Base-by-base conservation (phyloP, 1,140 invertebrate species). In the Drosophila albomicans region DNA sequence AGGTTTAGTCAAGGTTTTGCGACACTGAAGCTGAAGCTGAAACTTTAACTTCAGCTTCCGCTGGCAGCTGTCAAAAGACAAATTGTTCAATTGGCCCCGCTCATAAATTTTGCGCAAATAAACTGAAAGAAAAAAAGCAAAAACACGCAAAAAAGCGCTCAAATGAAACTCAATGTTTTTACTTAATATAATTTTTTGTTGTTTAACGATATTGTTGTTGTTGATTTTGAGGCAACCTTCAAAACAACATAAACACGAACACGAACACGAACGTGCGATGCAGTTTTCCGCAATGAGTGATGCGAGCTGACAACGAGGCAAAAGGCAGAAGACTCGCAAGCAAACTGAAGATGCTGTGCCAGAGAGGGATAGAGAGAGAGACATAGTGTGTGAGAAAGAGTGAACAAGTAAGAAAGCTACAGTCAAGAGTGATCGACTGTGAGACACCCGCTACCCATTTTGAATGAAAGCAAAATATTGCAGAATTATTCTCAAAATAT, bases 221-320 rank as follows among this genome's bases (percentile, higher is more conserved):
- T n/a, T 56, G 13, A 10, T 38, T 79, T 70, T 56, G 45, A 71
- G 70, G 62, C 81, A 81, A 86, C 82, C 85, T 88, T 89, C 85
- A 85, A 81, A 69, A 70, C 58, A 65, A 64, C 62, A 68, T 13
- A 49, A 73, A 75, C 77, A 75, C 75, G 65, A 82, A 76, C 63
- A 76, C 64, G 68, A 84, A 82, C 57, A 65, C 76, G 79, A 87
- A 84, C 85, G 81, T 89, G 86, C 78, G 57, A 67, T 87, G 84
- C 84, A 88, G 65, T 88, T 87, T 87, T 87, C 84, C 84, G 84
- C 84, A 88, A 87, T 88, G 77, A 56, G 72, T 65, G 20, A 63
- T 65, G 30, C 20, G 7, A 78, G 35, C 7, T n/a, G 16, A 58
- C 66, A n/a, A 48, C 30, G 16, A 30, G 45, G 32, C 32, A 32